Conservation (phyloP, 2,113 vertebrate species). For the Ascaphus truei region DNA sequence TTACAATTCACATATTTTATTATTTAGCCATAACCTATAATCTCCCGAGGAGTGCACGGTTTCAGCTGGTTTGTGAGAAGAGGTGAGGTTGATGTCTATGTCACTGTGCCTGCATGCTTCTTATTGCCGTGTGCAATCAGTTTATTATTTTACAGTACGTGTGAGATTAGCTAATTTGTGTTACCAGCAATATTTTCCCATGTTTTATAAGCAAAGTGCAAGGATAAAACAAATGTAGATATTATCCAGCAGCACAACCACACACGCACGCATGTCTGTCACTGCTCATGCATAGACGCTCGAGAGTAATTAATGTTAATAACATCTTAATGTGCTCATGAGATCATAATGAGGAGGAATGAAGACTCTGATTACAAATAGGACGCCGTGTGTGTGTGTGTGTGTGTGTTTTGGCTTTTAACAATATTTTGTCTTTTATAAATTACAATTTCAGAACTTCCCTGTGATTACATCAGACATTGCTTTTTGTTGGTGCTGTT, state of each 20-base stretch:
- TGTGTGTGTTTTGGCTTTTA: conserved; percentile 78
- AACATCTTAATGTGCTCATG: conserved; percentile 85
- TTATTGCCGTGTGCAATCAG: conserved; percentile 63
- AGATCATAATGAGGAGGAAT: conserved; percentile 85
- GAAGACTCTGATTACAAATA: conserved; percentile 84
- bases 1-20: too few relatives aligned
- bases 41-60: conserved; percentile 54
- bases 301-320: conserved; percentile 85
- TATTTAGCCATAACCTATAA: too few relatives aligned
- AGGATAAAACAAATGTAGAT: conserved; percentile 63
- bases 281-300: conserved; percentile 76
- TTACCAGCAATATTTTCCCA: conserved; percentile 81
- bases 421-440: conserved; percentile 77
- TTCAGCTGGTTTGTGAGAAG: conserved; percentile 54
- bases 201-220: conserved; percentile 75
- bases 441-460: conserved; percentile 78
- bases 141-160: conserved; percentile 67
- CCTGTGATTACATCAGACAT: conserved; percentile 74
- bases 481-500: conserved; percentile 51
- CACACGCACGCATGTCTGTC: conserved; percentile 60
- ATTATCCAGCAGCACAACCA: conserved; percentile 67
- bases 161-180: conserved; percentile 81
- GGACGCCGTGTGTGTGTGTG: conserved; percentile 78
- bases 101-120: conserved; percentile 58
- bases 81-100: conserved; percentile 52